Percentiles rank a stretch among this genome's conserved stretches.
Conservation (phyloP, 2,888 invertebrate species). For the Epirrita christyi region DNA sequence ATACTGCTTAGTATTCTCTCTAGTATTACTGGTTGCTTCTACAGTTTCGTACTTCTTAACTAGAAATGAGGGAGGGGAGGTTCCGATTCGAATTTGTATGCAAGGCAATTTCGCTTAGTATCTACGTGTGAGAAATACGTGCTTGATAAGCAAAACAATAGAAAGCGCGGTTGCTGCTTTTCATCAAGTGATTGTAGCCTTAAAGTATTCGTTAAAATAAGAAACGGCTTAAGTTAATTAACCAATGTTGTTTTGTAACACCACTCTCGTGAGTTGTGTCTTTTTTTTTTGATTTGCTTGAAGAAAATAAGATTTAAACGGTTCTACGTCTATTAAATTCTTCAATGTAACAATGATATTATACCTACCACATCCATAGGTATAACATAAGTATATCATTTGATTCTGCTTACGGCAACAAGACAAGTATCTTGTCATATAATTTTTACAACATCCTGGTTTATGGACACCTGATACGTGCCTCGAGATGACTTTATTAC, state of each 20-base stretch:
- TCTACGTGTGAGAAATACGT: slow-evolving; percentile 23
- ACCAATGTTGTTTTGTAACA: no score
- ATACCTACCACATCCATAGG: no score
- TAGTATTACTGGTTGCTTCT: slow-evolving; percentile 2
- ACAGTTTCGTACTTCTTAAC: slow-evolving; percentile 14
- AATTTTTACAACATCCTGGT: not conserved
- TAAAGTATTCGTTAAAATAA: no score
- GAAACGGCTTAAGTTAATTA: no score
- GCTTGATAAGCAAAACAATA: slow-evolving; percentile 14
- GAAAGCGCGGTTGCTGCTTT: not conserved
- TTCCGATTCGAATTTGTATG: slow-evolving; percentile 21
- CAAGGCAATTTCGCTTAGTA: slow-evolving; percentile 20
- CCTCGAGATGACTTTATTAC: not conserved
- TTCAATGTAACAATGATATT: no score
- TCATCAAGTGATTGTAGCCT: not conserved
- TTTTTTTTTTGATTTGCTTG: no score
- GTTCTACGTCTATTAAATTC: no score
- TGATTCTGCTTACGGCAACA: no score
- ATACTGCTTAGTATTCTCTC: no score
- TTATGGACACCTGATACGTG: not conserved
- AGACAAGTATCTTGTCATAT: not conserved
- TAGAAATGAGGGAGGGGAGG: slow-evolving; percentile 4
- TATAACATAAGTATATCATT: no score
- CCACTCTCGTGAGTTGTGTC: no score
- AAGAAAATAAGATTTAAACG: no score